These are phyloP conservation scores for Pollimyrus isidori DNA, from an alignment of 2,113 vertebrate genomes.

Conservation along the genomic window DNA sequence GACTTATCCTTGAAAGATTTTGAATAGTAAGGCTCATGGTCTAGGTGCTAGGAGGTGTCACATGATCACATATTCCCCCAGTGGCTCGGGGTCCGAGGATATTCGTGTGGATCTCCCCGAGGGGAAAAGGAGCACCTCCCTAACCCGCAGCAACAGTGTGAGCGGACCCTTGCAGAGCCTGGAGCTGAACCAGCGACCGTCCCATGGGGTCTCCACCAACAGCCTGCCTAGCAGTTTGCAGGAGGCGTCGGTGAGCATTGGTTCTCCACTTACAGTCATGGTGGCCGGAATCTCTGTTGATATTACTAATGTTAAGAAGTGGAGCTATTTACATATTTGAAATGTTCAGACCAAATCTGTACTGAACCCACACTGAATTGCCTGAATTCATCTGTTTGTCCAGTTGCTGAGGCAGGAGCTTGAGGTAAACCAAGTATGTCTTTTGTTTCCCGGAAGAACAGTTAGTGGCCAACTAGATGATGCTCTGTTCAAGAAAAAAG, in stretches of 20 bases:
- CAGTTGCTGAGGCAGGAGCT: background rate
- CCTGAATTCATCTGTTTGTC: background rate
- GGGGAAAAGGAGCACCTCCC: slow-evolving; percentile 65
- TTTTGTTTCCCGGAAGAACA: background rate
- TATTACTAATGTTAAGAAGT: background rate
- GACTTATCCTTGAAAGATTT: no score
- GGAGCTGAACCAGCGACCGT: slow-evolving; percentile 74
- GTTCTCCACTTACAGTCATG: background rate
- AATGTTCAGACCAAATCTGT: background rate
- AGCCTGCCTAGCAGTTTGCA: slow-evolving; percentile 91
- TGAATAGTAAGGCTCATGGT: background rate
- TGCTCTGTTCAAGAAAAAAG: background rate
- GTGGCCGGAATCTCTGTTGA: background rate
- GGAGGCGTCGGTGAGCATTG: slow-evolving; percentile 70
- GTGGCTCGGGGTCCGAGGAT: slow-evolving; percentile 48
- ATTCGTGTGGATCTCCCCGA: slow-evolving; percentile 50
- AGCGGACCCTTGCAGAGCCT: slow-evolving; percentile 87
- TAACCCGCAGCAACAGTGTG: slow-evolving; percentile 92
- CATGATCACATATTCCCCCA: background rate
- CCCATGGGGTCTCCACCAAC: slow-evolving; percentile 85
- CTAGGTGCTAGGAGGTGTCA: background rate
- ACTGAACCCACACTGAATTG: background rate
- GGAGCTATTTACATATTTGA: background rate
- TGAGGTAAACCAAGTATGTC: background rate
- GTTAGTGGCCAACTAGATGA: background rate